Evolutionary conservation across 2,113 vertebrate species (phyloP).

Genomic region (Atrichornis clamosus): DNA sequence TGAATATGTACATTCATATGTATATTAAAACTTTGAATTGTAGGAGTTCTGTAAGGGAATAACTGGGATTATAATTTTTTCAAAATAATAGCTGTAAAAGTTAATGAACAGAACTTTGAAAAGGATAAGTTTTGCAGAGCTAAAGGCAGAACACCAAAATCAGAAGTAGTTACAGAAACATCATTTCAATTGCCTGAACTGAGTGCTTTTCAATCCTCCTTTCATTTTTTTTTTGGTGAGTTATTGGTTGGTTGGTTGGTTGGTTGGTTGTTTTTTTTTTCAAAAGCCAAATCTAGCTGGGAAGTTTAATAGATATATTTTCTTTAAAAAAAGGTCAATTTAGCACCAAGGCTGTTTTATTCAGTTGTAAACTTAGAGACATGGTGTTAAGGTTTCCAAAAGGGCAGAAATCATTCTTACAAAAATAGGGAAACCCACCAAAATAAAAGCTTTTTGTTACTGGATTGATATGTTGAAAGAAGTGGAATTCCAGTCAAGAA

Average conservation of each 20-base stretch:
- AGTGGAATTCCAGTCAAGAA: constrained; percentile 29
- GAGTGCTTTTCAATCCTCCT: not conserved
- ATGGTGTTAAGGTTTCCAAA: constrained; percentile 13
- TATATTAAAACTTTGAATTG: not conserved
- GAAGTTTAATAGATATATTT: constrained; percentile 42
- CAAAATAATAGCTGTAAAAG: not conserved
- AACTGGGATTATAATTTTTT: not conserved
- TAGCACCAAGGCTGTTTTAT: constrained; percentile 6
- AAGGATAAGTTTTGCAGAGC: not conserved
- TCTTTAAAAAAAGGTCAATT: constrained; percentile 24
- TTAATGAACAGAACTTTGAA: not conserved
- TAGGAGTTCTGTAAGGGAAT: not conserved
- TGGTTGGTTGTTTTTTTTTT: not conserved
- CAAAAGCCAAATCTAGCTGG: not conserved
- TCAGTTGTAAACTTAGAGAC: not conserved
- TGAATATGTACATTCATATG: not conserved
- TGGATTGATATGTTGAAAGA: constrained; percentile 35
- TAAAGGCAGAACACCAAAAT: not conserved
- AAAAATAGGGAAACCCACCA: not conserved
- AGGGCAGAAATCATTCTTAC: not conserved
- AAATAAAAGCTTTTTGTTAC: constrained; percentile 29
- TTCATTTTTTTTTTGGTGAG: not conserved
- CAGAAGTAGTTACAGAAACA: constrained; percentile 17
- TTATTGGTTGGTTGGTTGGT: not conserved
- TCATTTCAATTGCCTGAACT: not conserved